Evolutionary conservation across 2,888 invertebrate species (phyloP).

Genomic region (Vannuccia rotundouncinata): DNA sequence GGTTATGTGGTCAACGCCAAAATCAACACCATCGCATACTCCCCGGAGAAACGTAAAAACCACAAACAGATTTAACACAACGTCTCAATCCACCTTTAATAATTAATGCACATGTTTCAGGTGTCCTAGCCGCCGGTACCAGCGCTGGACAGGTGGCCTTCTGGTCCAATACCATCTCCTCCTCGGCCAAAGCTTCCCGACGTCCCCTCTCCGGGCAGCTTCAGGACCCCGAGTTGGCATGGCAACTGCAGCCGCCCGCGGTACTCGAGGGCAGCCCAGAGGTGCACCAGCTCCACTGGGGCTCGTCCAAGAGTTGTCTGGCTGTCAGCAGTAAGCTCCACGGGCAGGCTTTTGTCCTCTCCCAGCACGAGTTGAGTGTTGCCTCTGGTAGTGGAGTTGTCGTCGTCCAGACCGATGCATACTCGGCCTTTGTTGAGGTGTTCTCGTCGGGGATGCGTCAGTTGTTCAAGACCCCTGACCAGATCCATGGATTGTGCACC

Average conservation of each 20-base stretch:
- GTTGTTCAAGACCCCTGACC: constrained; percentile 64
- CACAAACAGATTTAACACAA: no score
- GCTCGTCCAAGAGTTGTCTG: constrained; percentile 52
- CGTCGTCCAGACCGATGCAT: constrained; percentile 76
- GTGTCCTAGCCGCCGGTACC: constrained; percentile 79
- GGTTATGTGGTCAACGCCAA: constrained; percentile 56
- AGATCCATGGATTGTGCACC: constrained; percentile 64
- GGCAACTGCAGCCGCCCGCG: constrained; percentile 67
- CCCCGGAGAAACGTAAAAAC: constrained; percentile 24
- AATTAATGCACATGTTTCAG: no score
- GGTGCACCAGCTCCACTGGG: constrained; percentile 57
- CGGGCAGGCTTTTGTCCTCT: constrained; percentile 68
- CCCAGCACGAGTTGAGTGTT: constrained; percentile 76
- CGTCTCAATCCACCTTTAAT: no score
- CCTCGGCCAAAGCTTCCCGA: constrained; percentile 41
- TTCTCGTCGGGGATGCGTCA: constrained; percentile 58
- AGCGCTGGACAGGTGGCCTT: constrained; percentile 79
- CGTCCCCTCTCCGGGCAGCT: constrained; percentile 42
- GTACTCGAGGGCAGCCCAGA: constrained; percentile 48
- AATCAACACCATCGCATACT: constrained; percentile 56
- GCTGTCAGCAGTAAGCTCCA: constrained; percentile 61
- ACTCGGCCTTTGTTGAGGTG: constrained; percentile 64
- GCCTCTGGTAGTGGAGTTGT: constrained; percentile 66
- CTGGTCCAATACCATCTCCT: constrained; percentile 62
- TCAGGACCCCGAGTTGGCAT: constrained; percentile 69